phyloP scores from a whole-genome alignment of 2,888 invertebrate species.

The Gnatocerus cornutus region DNA sequence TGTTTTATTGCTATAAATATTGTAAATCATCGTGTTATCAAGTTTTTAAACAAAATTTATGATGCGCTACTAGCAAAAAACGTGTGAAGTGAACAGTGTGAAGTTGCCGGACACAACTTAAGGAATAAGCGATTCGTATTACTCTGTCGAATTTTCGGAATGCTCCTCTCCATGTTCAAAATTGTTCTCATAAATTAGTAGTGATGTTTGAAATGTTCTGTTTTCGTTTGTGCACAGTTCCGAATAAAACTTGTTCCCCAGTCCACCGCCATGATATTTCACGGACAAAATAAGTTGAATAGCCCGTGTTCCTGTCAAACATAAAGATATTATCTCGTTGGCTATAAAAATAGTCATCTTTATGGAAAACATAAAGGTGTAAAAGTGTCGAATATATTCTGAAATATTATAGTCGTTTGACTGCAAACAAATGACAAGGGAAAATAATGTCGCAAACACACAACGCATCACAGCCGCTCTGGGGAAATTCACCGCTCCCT shows the following conservation, averaged over 20 bases:
- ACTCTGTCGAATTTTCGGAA: neutral
- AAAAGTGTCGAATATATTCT: slow-evolving; percentile 65
- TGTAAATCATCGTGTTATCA: no score
- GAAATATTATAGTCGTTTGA: slow-evolving; percentile 64
- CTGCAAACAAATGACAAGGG: slow-evolving; percentile 62
- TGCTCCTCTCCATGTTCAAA: neutral
- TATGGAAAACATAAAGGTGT: slow-evolving; percentile 61
- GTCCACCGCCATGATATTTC: slow-evolving; percentile 38
- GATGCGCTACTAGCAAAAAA: no score
- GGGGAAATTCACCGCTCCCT: slow-evolving; percentile 63
- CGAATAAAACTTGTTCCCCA: slow-evolving; percentile 35
- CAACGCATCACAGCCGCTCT: slow-evolving; percentile 60
- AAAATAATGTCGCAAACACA: slow-evolving; percentile 60
- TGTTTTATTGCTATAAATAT: no score
- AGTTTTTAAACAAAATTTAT: no score
- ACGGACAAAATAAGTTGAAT: slow-evolving; percentile 50
- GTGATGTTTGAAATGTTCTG: slow-evolving; percentile 14
- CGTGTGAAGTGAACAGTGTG: no score
- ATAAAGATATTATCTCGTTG: slow-evolving; percentile 51
- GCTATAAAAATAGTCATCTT: slow-evolving; percentile 52
- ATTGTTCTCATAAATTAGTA: slow-evolving; percentile 8
- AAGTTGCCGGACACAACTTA: no score
- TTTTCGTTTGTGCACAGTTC: slow-evolving; percentile 28
- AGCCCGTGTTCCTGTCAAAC: slow-evolving; percentile 51
- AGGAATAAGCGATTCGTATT: neutral